Evolutionary conservation across 1,140 invertebrate genomes (phyloP).

Genomic region (Diprion similis): DNA sequence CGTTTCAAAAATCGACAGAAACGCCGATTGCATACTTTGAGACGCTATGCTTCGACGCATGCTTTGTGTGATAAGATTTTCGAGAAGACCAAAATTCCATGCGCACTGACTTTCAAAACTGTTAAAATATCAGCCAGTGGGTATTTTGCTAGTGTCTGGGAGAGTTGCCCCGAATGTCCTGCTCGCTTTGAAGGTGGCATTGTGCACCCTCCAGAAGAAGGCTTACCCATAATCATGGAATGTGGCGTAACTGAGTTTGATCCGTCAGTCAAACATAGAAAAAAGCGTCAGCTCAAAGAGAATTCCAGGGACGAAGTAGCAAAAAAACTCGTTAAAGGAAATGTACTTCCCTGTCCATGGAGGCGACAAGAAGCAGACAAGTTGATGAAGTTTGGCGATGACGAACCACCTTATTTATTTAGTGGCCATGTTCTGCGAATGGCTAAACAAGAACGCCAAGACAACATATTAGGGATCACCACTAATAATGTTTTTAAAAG

Average conservation of each 20-base stretch:
- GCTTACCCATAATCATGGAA: neutral
- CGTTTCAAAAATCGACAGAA: neutral
- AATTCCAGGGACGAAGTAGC: neutral
- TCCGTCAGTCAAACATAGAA: neutral
- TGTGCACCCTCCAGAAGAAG: neutral
- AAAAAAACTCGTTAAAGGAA: neutral
- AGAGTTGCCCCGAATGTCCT: neutral
- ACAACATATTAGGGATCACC: neutral
- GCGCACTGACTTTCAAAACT: neutral
- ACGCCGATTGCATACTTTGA: neutral
- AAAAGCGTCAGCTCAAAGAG: neutral
- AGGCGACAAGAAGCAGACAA: constrained; percentile 14
- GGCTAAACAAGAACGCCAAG: constrained; percentile 16
- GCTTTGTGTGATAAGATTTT: neutral
- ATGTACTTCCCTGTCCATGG: neutral
- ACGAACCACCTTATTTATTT: constrained; percentile 16
- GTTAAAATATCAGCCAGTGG: neutral
- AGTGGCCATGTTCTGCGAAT: constrained; percentile 1
- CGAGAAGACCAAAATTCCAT: neutral
- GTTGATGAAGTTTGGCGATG: constrained; percentile 12
- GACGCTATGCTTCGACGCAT: neutral
- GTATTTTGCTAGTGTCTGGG: neutral
- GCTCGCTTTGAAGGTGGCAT: neutral
- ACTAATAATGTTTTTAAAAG: neutral
- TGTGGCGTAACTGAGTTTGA: neutral